These are phyloP conservation scores for Myanophis thanlyinensis DNA, from an alignment of 2,113 vertebrate species.

Conservation along the genomic window DNA sequence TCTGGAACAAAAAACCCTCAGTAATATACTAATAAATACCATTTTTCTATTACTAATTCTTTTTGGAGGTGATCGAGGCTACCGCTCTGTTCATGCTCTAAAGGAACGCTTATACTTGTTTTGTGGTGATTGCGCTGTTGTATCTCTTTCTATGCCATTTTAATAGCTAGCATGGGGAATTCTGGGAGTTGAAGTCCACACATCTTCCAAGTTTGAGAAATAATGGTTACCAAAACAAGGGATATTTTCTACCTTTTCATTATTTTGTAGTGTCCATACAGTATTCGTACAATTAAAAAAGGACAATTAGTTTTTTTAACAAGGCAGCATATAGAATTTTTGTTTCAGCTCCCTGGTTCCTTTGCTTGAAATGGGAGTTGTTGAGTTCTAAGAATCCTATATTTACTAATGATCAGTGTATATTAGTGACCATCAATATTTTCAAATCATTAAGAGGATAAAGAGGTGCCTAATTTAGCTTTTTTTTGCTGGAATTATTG, in stretches of 20 bases:
- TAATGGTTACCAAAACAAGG: not conserved
- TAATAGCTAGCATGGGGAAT: not conserved
- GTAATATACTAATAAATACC: not conserved
- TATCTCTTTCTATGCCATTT: not conserved
- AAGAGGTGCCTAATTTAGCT: too few species aligned
- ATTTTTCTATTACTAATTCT: not conserved
- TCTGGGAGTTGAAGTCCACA: not conserved
- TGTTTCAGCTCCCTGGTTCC: not conserved
- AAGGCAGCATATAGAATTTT: not conserved
- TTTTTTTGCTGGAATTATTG: not conserved
- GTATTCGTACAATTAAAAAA: too few species aligned
- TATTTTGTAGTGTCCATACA: not conserved
- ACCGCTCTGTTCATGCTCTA: not conserved
- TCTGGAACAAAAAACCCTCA: not conserved
- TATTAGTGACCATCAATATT: not conserved
- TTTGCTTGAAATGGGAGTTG: not conserved
- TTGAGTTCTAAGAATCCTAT: not conserved
- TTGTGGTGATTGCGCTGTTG: too few species aligned
- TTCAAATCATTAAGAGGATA: not conserved
- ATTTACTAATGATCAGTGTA: not conserved
- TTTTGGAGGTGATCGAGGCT: not conserved
- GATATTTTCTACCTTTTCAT: not conserved
- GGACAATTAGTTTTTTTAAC: not conserved
- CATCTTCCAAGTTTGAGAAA: not conserved
- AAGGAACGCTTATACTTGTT: not conserved